Conservation (phyloP, 2,797 vertebrate species). For the Chanos chanos region DNA sequence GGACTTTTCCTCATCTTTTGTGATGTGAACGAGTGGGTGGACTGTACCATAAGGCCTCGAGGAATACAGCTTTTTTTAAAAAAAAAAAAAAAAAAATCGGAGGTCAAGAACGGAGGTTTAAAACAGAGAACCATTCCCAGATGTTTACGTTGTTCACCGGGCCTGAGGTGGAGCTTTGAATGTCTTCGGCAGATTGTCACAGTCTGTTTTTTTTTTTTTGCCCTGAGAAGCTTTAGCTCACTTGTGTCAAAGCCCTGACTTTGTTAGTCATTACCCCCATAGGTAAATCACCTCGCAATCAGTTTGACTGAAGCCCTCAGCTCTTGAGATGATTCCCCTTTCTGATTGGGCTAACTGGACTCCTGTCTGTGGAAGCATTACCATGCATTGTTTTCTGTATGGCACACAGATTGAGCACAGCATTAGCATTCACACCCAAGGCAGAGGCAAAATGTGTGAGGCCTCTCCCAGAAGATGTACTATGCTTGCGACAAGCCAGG, state of each 20-base stretch:
- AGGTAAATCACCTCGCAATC: slow-evolving; percentile 78
- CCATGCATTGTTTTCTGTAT: slow-evolving; percentile 73
- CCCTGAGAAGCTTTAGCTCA: slow-evolving; percentile 24
- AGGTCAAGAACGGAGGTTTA: slow-evolving; percentile 9
- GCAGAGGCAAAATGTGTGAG: slow-evolving; percentile 35
- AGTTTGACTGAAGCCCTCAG: slow-evolving; percentile 64
- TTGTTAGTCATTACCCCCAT: slow-evolving; percentile 65
- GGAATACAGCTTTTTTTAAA: slow-evolving; percentile 31
- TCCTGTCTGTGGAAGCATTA: slow-evolving; percentile 73
- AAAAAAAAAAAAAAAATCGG: background rate
- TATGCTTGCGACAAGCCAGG: background rate
- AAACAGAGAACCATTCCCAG: slow-evolving; percentile 7
- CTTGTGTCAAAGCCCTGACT: slow-evolving; percentile 62
- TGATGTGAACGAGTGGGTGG: slow-evolving; percentile 57
- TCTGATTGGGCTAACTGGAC: slow-evolving; percentile 79
- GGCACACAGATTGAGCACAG: slow-evolving; percentile 64
- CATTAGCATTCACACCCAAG: slow-evolving; percentile 63
- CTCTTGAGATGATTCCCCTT: slow-evolving; percentile 73
- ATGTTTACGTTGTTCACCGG: slow-evolving; percentile 10
- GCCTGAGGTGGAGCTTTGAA: slow-evolving; percentile 26
- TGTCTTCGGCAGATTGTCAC: background rate
- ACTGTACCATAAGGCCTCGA: slow-evolving; percentile 50
- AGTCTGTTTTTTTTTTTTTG: background rate
- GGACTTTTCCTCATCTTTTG: slow-evolving; percentile 67
- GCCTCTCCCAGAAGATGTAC: slow-evolving; percentile 12